phyloP scores from a whole-genome alignment of 2,888 invertebrate genomes.

The Elegia similella region DNA sequence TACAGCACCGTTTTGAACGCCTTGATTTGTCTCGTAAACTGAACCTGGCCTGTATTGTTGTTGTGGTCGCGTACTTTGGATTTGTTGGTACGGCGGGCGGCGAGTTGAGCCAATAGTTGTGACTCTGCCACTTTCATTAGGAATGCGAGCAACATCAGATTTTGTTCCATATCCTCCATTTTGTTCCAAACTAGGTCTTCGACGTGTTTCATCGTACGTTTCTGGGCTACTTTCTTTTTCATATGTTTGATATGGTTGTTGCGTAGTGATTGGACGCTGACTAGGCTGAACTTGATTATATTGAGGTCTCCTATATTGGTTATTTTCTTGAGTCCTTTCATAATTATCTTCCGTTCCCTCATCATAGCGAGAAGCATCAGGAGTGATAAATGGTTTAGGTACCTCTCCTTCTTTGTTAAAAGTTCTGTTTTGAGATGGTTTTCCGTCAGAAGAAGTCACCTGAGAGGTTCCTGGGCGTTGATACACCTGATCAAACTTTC shows the following conservation, averaged over 20 bases:
- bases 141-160: not conserved
- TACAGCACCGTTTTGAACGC: not conserved
- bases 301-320: not conserved
- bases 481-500: slow-evolving; percentile 26
- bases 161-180: not conserved
- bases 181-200: not conserved
- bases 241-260: not conserved
- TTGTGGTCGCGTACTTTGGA: slow-evolving; percentile 15
- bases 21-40: not conserved
- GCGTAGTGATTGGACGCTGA: not conserved
- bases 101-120: slow-evolving; percentile 14
- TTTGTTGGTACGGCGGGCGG: slow-evolving; percentile 12
- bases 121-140: not conserved
- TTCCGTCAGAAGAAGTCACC: not conserved
- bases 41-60: not conserved
- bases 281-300: not conserved
- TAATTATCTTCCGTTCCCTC: slow-evolving; percentile 22
- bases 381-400: slow-evolving; percentile 36
- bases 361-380: slow-evolving; percentile 30
- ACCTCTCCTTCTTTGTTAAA: slow-evolving; percentile 10
- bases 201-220: not conserved
- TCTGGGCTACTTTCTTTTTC: not conserved
- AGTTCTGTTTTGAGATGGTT: slow-evolving; percentile 14
- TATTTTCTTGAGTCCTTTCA: slow-evolving; percentile 6
- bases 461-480: not conserved